A percentile compares a stretch with the other conserved stretches of the same genome.
These are phyloP conservation scores for Athene cunicularia DNA, from an alignment of 2,113 vertebrate species.

Conservation along the genomic window DNA sequence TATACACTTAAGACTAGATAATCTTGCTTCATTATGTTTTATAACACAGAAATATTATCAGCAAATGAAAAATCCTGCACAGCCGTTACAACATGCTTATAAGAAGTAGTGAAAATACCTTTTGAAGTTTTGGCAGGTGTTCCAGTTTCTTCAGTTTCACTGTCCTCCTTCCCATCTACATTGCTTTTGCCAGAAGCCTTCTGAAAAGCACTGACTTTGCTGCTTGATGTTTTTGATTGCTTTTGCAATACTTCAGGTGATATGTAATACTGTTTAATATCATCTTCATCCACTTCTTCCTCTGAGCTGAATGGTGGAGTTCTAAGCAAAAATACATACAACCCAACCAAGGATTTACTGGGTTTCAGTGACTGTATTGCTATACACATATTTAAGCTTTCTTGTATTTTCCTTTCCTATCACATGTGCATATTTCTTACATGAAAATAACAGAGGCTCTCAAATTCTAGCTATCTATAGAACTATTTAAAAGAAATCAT, in stretches of 20 bases:
- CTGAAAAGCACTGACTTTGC: constrained; percentile 3
- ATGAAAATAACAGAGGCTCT: neutral
- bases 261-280: constrained; percentile 38
- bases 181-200: constrained; percentile 65
- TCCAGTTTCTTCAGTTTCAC: constrained; percentile 75
- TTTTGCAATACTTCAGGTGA: constrained; percentile 43
- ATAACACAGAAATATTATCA: neutral
- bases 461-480: neutral
- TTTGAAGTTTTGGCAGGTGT: constrained; percentile 70
- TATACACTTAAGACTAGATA: neutral
- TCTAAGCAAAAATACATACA: constrained; percentile 61
- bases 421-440: neutral
- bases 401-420: neutral
- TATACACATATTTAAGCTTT: neutral
- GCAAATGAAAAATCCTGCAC: neutral
- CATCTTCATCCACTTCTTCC: constrained; percentile 76
- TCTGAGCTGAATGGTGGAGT: constrained; percentile 89
- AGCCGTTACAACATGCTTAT: neutral
- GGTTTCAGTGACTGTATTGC: neutral
- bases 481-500: neutral
- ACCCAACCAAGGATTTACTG: rapidly evolving
- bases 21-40: neutral
- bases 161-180: constrained; percentile 70
- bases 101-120: constrained; percentile 43
- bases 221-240: neutral